Base-by-base conservation (phyloP, 2,888 invertebrate genomes). In the Sericinus montela region DNA sequence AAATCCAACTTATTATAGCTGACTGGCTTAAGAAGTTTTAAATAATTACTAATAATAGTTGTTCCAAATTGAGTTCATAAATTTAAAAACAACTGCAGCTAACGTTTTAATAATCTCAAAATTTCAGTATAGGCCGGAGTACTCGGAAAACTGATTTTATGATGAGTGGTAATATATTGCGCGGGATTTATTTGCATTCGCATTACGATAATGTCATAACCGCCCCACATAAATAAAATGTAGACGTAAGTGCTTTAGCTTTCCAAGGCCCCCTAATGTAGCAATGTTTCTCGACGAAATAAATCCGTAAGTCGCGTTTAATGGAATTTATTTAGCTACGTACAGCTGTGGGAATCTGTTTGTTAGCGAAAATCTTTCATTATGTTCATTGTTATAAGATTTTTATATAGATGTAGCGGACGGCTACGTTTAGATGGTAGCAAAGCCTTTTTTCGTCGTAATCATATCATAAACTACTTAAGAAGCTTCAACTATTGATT, bases 181-280 rank as follows among this genome's bases (percentile, higher is more conserved):
- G 61, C 54, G 57, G 55, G 60, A 72, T 78, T 77, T 77, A 81
- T 75, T 69, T 16, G 71, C 72, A 64, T 64, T 64, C 58, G 57
- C 71, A 73, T 77, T 72, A 77, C 66, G 66, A 25, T 78, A 75
- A 74, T 75, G 68, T 69, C 68, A 75, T 74, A 75, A 75, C 69
- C 63, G 67, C 59, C 55, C 60, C 53, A 63, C 57, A 71, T 70
- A 75, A 75, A 74, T 78, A 75, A 72, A 71, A 69, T 62, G 60
- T 58, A 63, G 60, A 25, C 65, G 67, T 73, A 70, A 72, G 38
- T 35, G 25, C 25, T 38, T 28, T 25, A 28, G 11, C 4, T 23
- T n/a, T 25, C 25, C 13, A 25, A 30, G 32, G n/a, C 13, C 7
- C 32, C 11, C 7, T 32, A 32, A 32, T 25, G 25, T 30, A n/a